These are phyloP conservation scores for Battus philenor DNA, from an alignment of 1,140 invertebrate species.

Conservation along the genomic window DNA sequence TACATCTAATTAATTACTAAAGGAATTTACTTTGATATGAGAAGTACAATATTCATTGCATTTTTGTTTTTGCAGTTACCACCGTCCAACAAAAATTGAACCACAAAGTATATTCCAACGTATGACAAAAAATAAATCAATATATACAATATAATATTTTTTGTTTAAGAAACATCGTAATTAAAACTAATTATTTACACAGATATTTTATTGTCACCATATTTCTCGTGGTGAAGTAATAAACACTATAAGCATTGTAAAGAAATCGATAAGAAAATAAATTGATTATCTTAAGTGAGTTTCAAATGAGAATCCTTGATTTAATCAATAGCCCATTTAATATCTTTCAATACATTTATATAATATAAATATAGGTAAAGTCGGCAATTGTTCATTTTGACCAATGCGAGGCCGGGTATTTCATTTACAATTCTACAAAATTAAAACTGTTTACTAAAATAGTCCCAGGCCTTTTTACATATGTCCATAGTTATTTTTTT, in stretches of 20 bases:
- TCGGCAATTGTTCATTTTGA: conserved; percentile 24
- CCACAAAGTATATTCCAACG: conserved; percentile 28
- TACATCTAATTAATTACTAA: conserved; percentile 36
- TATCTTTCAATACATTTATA: conserved; percentile 7
- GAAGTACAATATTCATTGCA: conserved; percentile 24
- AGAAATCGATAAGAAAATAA: conserved; percentile 14
- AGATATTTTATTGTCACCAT: conserved; percentile 74
- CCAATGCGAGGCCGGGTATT: conserved; percentile 29
- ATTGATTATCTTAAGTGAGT: conserved; percentile 1
- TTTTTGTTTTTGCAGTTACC: conserved; percentile 15
- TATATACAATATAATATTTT: conserved; percentile 32
- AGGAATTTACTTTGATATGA: conserved; percentile 53
- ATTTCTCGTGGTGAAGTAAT: conserved; percentile 56
- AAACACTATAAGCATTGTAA: conserved; percentile 31
- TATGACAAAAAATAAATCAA: conserved; percentile 24
- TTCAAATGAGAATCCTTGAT: conserved; percentile 2
- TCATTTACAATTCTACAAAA: conserved; percentile 20
- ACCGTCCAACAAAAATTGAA: conserved; percentile 19
- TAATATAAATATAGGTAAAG: conserved; percentile 12
- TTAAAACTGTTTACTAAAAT: conserved; percentile 19
- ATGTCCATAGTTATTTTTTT: conserved; percentile 2
- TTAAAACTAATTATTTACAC: conserved; percentile 71
- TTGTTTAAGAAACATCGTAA: conserved; percentile 40
- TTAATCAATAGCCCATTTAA: conserved; percentile 10
- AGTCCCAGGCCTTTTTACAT: conserved; percentile 29